Conservation (phyloP, 1,140 invertebrate species). For the Lepidurus couesii region DNA sequence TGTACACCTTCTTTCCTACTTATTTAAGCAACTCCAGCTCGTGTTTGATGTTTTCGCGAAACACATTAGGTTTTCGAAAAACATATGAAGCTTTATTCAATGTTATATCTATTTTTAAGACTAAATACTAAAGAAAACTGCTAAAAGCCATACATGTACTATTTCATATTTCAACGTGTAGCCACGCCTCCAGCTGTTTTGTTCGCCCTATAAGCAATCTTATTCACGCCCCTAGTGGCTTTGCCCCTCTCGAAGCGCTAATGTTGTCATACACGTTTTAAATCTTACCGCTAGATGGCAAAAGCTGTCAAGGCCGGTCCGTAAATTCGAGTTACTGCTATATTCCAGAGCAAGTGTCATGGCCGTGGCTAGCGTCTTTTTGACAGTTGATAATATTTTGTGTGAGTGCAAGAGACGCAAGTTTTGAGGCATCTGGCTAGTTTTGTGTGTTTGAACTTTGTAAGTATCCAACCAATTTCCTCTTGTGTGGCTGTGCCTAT, state of each 20-base stretch:
- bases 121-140: too few relatives aligned
- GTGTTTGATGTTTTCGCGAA: too few relatives aligned
- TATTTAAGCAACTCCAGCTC: too few relatives aligned
- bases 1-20: not conserved
- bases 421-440: not conserved
- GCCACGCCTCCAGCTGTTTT: not conserved
- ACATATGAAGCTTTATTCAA: too few relatives aligned
- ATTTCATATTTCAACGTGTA: too few relatives aligned
- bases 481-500: too few relatives aligned
- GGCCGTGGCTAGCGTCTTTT: constrained; percentile 1
- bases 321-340: not conserved
- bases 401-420: not conserved
- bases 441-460: not conserved
- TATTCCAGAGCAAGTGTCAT: not conserved
- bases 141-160: too few relatives aligned
- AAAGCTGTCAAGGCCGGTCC: not conserved
- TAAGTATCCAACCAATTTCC: not conserved
- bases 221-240: too few relatives aligned
- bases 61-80: too few relatives aligned
- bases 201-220: not conserved
- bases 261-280: too few relatives aligned
- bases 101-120: too few relatives aligned
- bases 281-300: not conserved
- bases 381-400: constrained; percentile 19
- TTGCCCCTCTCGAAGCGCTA: too few relatives aligned